Percentiles rank a stretch among this genome's conserved stretches.
These are phyloP conservation scores for Podarcis siculus DNA, from an alignment of 2,797 vertebrate species.

Conservation along the genomic window DNA sequence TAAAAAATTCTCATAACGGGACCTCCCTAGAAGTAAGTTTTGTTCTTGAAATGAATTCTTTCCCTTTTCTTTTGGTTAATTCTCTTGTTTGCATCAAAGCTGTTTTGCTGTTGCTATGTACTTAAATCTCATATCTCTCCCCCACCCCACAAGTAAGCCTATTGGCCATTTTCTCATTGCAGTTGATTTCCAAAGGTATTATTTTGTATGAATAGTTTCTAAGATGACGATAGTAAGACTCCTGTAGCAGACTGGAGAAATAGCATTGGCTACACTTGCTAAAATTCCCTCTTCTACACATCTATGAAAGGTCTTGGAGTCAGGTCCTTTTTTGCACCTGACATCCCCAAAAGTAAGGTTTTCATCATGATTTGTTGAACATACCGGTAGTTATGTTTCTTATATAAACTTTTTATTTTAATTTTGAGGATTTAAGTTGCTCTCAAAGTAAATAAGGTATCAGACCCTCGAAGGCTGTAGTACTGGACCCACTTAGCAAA, in stretches of 20 bases:
- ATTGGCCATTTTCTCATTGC: constrained; percentile 35
- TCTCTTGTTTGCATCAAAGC: constrained; percentile 46
- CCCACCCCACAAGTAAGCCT: constrained; percentile 12
- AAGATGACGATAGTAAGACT: not conserved
- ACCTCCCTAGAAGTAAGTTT: constrained; percentile 38
- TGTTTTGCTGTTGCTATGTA: constrained; percentile 41
- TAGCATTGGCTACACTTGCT: not conserved
- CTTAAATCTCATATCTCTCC: not conserved
- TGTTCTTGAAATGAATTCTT: constrained; percentile 60
- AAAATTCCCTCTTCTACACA: not conserved
- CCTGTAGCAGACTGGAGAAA: not conserved
- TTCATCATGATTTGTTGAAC: not conserved
- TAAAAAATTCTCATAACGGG: constrained; percentile 56
- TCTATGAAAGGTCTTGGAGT: too few species aligned
- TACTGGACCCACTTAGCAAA: too few species aligned
- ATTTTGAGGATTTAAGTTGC: not conserved
- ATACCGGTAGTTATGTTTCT: not conserved
- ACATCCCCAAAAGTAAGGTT: not conserved
- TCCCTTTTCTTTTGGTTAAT: constrained; percentile 41
- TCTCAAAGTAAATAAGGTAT: not conserved
- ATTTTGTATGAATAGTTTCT: constrained; percentile 14
- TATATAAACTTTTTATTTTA: not conserved
- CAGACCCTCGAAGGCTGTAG: too few species aligned
- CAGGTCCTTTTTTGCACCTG: too few species aligned
- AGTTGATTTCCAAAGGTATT: not conserved